Evolutionary conservation across 2,113 vertebrate species (phyloP).

Genomic region (Perca flavescens): DNA sequence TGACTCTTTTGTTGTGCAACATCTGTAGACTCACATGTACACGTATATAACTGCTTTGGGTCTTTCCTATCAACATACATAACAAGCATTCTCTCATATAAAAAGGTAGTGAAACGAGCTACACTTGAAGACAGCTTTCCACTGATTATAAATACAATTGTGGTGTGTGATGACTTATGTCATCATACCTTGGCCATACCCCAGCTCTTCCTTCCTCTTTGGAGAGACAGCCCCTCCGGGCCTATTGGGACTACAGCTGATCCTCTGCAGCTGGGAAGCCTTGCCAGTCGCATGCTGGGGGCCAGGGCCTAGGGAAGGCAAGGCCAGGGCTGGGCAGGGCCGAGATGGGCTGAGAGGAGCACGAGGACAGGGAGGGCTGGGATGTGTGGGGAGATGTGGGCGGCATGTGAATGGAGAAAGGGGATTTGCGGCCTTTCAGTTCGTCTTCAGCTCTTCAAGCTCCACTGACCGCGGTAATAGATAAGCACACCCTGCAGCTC

Average conservation of each 20-base stretch:
- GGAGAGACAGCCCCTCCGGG: conserved; percentile 74
- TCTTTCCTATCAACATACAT: neutral
- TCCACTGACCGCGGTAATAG: conserved; percentile 88
- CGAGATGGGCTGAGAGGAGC: conserved; percentile 42
- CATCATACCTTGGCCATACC: conserved; percentile 68
- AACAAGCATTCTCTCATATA: conserved; percentile 4
- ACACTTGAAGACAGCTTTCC: conserved; percentile 35
- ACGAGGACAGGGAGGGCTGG: conserved; percentile 28
- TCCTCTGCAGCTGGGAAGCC: conserved; percentile 83
- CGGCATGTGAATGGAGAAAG: conserved; percentile 54
- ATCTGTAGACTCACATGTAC: neutral
- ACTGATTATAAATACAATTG: conserved; percentile 35
- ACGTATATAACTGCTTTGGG: neutral
- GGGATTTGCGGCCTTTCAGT: conserved; percentile 86
- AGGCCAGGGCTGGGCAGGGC: conserved; percentile 63
- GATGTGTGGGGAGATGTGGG: conserved; percentile 47
- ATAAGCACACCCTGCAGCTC: conserved; percentile 89
- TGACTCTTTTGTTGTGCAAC: conserved; percentile 4
- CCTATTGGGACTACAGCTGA: conserved; percentile 81
- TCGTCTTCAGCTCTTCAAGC: conserved; percentile 88
- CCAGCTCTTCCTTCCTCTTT: conserved; percentile 62
- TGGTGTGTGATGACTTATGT: conserved; percentile 68
- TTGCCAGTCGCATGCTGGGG: conserved; percentile 70
- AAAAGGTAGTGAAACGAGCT: conserved; percentile 8
- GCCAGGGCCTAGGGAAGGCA: conserved; percentile 78